A percentile compares a stretch with the other conserved stretches of the same genome.
These are phyloP conservation scores for Chromis chromis DNA, from an alignment of 2,797 vertebrate genomes.

Conservation along the genomic window DNA sequence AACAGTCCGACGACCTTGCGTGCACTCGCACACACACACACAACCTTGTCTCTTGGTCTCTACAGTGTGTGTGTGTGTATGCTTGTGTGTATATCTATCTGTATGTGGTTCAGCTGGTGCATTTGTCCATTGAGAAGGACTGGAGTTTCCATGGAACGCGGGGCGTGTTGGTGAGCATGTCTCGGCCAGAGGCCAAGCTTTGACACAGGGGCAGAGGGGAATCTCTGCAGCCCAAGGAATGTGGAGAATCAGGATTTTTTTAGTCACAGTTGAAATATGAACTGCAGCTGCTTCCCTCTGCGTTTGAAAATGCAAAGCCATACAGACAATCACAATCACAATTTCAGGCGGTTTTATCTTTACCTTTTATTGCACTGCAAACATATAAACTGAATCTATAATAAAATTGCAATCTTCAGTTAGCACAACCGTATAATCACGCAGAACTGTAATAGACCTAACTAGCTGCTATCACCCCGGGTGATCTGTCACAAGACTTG, in stretches of 20 bases:
- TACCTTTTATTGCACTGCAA: background rate
- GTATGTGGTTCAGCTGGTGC: slow-evolving; percentile 55
- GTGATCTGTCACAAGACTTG: slow-evolving; percentile 42
- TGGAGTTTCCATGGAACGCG: slow-evolving; percentile 75
- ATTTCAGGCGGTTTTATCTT: background rate
- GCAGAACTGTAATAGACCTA: background rate
- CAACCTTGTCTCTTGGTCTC: slow-evolving; percentile 40
- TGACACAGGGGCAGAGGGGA: slow-evolving; percentile 69
- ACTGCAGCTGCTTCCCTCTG: slow-evolving; percentile 19
- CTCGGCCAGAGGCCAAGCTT: slow-evolving; percentile 74
- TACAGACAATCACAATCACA: background rate
- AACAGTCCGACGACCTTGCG: slow-evolving; percentile 28
- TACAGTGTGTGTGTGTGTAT: slow-evolving; percentile 17
- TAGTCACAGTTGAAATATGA: slow-evolving; percentile 26
- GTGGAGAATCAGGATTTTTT: slow-evolving; percentile 58
- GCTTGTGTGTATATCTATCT: slow-evolving; percentile 45
- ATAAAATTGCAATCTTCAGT: background rate
- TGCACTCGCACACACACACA: slow-evolving; percentile 30
- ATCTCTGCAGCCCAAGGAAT: slow-evolving; percentile 72
- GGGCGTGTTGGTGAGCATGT: slow-evolving; percentile 59
- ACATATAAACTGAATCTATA: background rate
- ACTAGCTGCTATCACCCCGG: background rate
- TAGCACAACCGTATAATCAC: background rate
- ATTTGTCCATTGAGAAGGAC: slow-evolving; percentile 72
- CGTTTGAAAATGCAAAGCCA: slow-evolving; percentile 8